A percentile compares a stretch with the other conserved stretches of the same genome.
Evolutionary conservation across 1,140 invertebrate species (phyloP).

Genomic region (Drosophila ficusphila): DNA sequence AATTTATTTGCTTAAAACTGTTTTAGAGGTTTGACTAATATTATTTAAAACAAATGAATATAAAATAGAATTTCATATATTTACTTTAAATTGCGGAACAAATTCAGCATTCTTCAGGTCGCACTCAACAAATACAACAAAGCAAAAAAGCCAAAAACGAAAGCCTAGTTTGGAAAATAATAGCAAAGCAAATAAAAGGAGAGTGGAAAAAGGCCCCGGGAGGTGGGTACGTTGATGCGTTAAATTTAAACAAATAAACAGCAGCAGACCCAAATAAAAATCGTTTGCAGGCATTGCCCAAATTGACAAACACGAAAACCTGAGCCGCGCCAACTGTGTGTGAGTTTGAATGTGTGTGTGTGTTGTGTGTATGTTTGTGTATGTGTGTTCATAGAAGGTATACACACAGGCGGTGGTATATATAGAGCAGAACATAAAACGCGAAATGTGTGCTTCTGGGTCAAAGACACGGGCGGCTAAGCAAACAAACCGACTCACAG

Average conservation of each 20-base stretch:
- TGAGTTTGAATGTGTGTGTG: no score
- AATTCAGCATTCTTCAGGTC: conserved; percentile 25
- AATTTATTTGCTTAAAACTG: no score
- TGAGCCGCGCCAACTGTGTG: conserved; percentile 17
- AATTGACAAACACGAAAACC: conserved; percentile 54
- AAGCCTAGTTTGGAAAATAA: conserved; percentile 38
- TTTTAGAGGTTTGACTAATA: no score
- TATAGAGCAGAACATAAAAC: conserved; percentile 55
- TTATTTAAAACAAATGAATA: no score
- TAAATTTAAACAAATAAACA: conserved; percentile 83
- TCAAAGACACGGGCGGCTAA: conserved; percentile 71
- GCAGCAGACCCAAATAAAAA: conserved; percentile 75
- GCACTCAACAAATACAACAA: conserved; percentile 26
- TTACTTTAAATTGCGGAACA: conserved; percentile 16
- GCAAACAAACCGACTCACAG: conserved; percentile 47
- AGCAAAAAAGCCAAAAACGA: conserved; percentile 27
- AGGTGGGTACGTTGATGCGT: conserved; percentile 49
- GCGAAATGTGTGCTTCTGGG: conserved; percentile 78
- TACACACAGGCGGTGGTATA: conserved; percentile 7
- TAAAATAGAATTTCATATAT: background rate
- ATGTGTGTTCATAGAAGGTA: no score
- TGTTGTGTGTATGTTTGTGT: no score
- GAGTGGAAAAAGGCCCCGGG: background rate
- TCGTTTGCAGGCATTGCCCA: conserved; percentile 47
- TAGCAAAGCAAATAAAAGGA: conserved; percentile 16